Evolutionary conservation across 1,140 invertebrate species (phyloP), one percentile per base, ranked within the genome.

Genomic region (Lepidostoma basale): DNA sequence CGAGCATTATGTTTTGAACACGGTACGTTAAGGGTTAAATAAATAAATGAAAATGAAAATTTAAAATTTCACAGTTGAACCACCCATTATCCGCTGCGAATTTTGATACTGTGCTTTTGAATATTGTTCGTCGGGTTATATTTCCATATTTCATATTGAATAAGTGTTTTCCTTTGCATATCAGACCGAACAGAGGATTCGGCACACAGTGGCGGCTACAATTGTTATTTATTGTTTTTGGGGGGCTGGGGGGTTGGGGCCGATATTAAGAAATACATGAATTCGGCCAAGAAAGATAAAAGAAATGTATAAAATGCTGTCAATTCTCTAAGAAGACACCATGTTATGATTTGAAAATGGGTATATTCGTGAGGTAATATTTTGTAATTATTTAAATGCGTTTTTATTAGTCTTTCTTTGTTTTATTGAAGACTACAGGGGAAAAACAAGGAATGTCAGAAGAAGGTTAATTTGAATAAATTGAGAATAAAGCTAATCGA

Each of bases 131-230:
- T 22, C 56, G 39, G 56, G 39, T 44, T 60, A 60, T 60, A 60
- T 60, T 60, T 60, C 56, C 56, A 60, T 60, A 60, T 60, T 60
- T 60, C 56, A 60, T 60, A 60, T 60, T 42, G 56, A 60, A 60
- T 60, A 60, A 60, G 56, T 60, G 56, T 60, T 60, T 60, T 42
- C 56, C 36, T 60, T 60, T 60, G 56, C 56, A 60, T 60, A 60
- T 60, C 56, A 60, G 39, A 42, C 36, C 56, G 56, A 42, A 36
- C 25, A 16, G 52, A 14, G 16, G 25, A 42, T 60, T 60, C 56
- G 56, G 39, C 56, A 60, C 16, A 36, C 56, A 42, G 56, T 60
- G 56, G 56, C 39, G 56, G 36, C 36, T 14, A 20, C 12, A 42
- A 40, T 42, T 42, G 33, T 60, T 60, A 60, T 60, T 60, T 60